Evolutionary conservation across 2,888 invertebrate genomes (phyloP), one percentile per base, ranked within the genome.

Genomic region (Lepetodrilus schrolli): DNA sequence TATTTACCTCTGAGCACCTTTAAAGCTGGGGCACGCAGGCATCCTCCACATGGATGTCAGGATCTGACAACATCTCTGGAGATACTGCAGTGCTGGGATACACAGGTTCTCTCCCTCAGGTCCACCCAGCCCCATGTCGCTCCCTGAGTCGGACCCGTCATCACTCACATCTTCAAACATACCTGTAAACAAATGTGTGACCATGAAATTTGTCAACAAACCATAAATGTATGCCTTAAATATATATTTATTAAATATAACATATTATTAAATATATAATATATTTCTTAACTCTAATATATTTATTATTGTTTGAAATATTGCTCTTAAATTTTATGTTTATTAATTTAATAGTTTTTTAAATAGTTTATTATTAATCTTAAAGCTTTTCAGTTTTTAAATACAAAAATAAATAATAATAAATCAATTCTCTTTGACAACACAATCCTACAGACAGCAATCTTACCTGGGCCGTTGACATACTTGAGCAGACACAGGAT

Each of bases 1-100:
- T 36, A 37, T 77, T 43, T 50, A 91, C 91, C 91, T 91, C 86
- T 96, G 95, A 0, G 96, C 96, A 13, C 96, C 94, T 90, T 96
- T 96, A 88, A 97, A 97, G 77, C 95, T 95, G 0, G 97, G 97
- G 89, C 96, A 96, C 84, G 96, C 96, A 0, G 97, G 96, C 96
- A 97, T 97, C 85, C 94, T 94, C 90, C 95, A 96, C 96, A 97
- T 96, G 91, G 95, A 95, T 2, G 95, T 94, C 71, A 98, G 91
- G 82, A 97, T 96, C 78, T 94, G 94, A 74, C 95, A 95, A 89
- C 96, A 97, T 82, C 94, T 95, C 87, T 96, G 94, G 36, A 98
- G 92, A 86, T 96, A 95, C 83, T 95, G 95, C 34, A 98, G 91
- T 0, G 96, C 96, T 87, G 96, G 95, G 87, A 90, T 80, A 80